A percentile compares a stretch with the other conserved stretches of the same genome.
phyloP scores from a whole-genome alignment of 2,113 vertebrate species.

The Cervus canadensis region DNA sequence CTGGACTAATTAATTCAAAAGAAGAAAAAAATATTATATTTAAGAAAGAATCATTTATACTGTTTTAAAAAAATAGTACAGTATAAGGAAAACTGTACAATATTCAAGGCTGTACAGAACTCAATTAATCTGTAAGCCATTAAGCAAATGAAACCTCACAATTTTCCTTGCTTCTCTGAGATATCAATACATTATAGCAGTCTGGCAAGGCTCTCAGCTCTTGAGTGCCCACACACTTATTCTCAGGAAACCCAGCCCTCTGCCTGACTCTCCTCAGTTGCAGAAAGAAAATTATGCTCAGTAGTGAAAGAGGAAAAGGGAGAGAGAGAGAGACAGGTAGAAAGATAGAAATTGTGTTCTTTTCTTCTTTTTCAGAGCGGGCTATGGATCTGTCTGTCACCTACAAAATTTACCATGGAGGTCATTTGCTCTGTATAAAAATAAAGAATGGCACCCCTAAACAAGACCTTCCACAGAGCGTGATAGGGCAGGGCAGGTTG shows the following conservation, averaged over 20 bases:
- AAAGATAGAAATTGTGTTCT: background rate
- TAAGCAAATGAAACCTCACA: constrained; percentile 78
- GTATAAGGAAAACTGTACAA: constrained; percentile 53
- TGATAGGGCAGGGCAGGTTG: background rate
- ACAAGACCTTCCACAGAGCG: background rate
- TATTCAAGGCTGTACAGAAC: constrained; percentile 43
- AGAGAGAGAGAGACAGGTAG: background rate
- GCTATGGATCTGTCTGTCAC: background rate
- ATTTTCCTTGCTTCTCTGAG: constrained; percentile 68
- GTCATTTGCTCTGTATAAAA: background rate
- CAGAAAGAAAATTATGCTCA: constrained; percentile 14
- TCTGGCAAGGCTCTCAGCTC: constrained; percentile 64
- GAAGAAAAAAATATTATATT: background rate
- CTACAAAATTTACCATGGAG: background rate
- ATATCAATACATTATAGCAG: constrained; percentile 67
- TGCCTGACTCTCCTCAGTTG: constrained; percentile 34
- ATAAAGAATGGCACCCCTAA: background rate
- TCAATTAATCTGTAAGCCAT: constrained; percentile 74
- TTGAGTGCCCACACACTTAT: constrained; percentile 39
- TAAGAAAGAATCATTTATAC: background rate
- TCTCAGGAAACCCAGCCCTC: background rate
- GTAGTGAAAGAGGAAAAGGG: no score
- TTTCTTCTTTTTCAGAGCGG: background rate
- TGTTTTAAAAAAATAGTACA: constrained; percentile 12
- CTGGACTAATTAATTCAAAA: background rate